Evolutionary conservation across 2,113 vertebrate genomes (phyloP).

Genomic region (Saguinus imperator): DNA sequence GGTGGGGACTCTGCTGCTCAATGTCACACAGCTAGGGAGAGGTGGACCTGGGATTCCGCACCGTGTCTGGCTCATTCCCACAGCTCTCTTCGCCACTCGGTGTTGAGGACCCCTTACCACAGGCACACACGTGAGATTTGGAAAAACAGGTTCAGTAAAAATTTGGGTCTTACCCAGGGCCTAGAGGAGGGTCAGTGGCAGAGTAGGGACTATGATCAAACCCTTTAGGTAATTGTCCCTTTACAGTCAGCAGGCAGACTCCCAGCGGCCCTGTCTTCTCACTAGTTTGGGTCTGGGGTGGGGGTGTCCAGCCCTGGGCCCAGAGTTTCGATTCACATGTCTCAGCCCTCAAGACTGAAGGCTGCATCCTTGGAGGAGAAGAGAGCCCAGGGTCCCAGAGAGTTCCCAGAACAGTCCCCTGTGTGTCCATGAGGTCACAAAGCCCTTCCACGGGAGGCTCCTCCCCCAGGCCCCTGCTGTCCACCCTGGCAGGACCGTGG

Average conservation of each 20-base stretch:
- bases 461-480: conserved; percentile 6
- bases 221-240: background rate
- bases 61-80: background rate
- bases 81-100: background rate
- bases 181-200: background rate
- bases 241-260: background rate
- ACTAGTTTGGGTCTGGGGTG: background rate
- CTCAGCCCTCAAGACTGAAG: background rate
- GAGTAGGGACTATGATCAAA: background rate
- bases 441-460: background rate
- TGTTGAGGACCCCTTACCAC: accelerated
- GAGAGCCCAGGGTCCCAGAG: background rate
- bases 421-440: conserved; percentile 70
- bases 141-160: background rate
- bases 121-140: accelerated
- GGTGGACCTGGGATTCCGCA: background rate
- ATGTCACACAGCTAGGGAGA: background rate
- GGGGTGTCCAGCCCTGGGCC: background rate
- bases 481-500: background rate
- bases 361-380: background rate
- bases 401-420: background rate
- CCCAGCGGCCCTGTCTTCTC: background rate
- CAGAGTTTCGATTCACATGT: background rate
- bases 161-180: background rate
- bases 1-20: background rate